A percentile compares a stretch with the other conserved stretches of the same genome.
Conservation (phyloP, 1,140 invertebrate genomes). For the Eumaeus atala region DNA sequence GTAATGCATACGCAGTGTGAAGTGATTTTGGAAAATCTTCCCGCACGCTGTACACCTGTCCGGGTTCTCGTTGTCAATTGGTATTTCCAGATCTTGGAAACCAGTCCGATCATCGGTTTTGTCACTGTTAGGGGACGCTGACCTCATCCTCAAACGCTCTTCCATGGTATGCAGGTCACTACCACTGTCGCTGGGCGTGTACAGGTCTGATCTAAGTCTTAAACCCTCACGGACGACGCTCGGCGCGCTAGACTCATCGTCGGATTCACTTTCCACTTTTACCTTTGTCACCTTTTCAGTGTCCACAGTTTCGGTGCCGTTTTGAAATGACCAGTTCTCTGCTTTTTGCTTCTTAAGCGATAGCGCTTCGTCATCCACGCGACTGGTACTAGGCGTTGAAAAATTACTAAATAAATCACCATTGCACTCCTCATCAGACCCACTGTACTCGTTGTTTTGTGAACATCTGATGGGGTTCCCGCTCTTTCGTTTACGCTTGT, state of each 20-base stretch:
- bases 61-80: conserved; percentile 85
- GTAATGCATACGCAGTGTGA: conserved; percentile 93
- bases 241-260: conserved; percentile 62
- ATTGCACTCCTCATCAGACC: conserved; percentile 77
- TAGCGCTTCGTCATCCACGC: conserved; percentile 70
- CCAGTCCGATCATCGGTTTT: conserved; percentile 73
- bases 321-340: conserved; percentile 65
- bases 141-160: conserved; percentile 65
- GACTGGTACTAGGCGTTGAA: conserved; percentile 51
- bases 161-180: conserved; percentile 62
- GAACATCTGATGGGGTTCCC: conserved; percentile 91
- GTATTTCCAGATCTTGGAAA: conserved; percentile 84
- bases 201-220: conserved; percentile 67
- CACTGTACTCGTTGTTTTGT: conserved; percentile 76
- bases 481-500: conserved; percentile 87
- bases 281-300: conserved; percentile 53
- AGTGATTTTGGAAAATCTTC: conserved; percentile 95
- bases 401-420: conserved; percentile 70
- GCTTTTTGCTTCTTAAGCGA: conserved; percentile 76
- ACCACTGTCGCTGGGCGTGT: conserved; percentile 66
- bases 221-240: conserved; percentile 65
- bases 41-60: conserved; percentile 90
- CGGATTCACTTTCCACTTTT: conserved; percentile 65
- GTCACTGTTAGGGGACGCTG: conserved; percentile 75
- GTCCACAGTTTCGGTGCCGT: conserved; percentile 54